These are phyloP conservation scores for Geophilus truncorum DNA, from an alignment of 2,888 invertebrate species.

Conservation along the genomic window DNA sequence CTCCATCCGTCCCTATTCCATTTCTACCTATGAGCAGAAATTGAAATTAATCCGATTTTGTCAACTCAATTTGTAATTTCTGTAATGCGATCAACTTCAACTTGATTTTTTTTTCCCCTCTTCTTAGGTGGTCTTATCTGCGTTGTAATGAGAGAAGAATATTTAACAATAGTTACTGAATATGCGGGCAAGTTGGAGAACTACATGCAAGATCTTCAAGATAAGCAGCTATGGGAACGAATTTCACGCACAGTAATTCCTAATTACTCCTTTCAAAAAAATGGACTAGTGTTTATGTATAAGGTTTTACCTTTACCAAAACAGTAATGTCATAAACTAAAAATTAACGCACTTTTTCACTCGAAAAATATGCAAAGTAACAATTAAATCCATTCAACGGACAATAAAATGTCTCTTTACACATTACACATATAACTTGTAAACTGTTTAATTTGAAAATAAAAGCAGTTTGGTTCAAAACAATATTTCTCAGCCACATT, in stretches of 20 bases:
- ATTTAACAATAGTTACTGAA: constrained; percentile 43
- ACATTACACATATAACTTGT: neutral
- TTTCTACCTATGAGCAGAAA: neutral
- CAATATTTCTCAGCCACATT: neutral
- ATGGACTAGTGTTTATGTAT: constrained; percentile 43
- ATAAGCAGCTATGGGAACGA: constrained; percentile 43
- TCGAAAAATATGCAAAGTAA: neutral
- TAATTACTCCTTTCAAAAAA: constrained; percentile 45
- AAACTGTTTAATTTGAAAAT: neutral
- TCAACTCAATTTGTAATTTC: no score
- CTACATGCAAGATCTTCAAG: constrained; percentile 42
- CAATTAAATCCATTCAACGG: neutral
- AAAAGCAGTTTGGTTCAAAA: neutral
- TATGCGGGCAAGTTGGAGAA: constrained; percentile 45
- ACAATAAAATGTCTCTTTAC: neutral
- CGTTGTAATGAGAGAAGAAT: constrained; percentile 46
- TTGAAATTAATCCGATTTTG: neutral
- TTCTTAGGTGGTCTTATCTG: constrained; percentile 44
- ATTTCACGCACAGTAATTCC: constrained; percentile 41
- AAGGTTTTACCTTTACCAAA: constrained; percentile 38
- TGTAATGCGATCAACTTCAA: no score
- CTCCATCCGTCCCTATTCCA: neutral
- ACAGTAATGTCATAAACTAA: neutral
- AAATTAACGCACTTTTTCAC: neutral
- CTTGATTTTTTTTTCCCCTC: neutral